Percentiles rank a stretch among this genome's conserved stretches.
These are phyloP conservation scores for Thaumetopoea pityocampa DNA, from an alignment of 1,140 invertebrate genomes.

Conservation along the genomic window DNA sequence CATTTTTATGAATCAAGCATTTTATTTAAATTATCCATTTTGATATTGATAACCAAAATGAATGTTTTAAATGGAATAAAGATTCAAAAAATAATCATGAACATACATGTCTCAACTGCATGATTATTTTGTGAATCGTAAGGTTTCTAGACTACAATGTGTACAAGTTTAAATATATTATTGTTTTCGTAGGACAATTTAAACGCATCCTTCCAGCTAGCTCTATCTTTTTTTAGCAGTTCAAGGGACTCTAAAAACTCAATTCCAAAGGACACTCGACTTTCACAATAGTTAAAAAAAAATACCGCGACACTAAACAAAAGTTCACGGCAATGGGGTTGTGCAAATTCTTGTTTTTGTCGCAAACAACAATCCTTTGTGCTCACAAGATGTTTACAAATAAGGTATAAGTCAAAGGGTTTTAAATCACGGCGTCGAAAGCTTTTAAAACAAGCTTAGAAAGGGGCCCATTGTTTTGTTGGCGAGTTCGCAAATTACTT, in stretches of 20 bases:
- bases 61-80: no score
- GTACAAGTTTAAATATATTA: no score
- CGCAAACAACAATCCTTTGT: constrained; percentile 65
- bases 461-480: constrained; percentile 66
- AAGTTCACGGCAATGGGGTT: constrained; percentile 64
- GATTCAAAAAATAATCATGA: no score
- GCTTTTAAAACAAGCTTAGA: constrained; percentile 73
- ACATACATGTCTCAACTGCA: no score
- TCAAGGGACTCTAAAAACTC: constrained; percentile 12
- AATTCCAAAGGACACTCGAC: constrained; percentile 22
- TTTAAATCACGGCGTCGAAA: constrained; percentile 73
- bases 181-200: no score
- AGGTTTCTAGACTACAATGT: no score
- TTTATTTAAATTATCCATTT: no score
- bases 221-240: neutral
- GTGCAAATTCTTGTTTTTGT: constrained; percentile 62
- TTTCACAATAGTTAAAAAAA: constrained; percentile 47
- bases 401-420: constrained; percentile 69
- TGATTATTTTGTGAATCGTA: no score
- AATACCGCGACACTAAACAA: constrained; percentile 49
- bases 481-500: constrained; percentile 69
- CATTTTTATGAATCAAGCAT: no score
- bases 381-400: constrained; percentile 66
- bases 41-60: no score
- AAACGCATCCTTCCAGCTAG: neutral